These are phyloP conservation scores for Cheilosia vernalis DNA, from an alignment of 2,888 invertebrate genomes.

Conservation along the genomic window DNA sequence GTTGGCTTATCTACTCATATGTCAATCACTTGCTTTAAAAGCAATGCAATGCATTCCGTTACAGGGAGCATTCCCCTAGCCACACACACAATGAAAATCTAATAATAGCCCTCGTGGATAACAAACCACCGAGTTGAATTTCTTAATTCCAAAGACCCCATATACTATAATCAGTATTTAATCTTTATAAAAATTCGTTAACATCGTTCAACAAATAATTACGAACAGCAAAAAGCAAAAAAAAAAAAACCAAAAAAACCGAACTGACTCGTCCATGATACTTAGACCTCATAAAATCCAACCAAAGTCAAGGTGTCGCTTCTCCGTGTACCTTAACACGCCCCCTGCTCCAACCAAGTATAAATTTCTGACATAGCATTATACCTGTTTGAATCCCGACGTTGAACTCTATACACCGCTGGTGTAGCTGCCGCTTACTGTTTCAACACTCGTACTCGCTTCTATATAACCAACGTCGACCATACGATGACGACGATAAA, in stretches of 20 bases:
- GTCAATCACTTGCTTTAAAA: not conserved
- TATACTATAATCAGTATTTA: slow-evolving; percentile 10
- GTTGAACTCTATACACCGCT: slow-evolving; percentile 46
- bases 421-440: slow-evolving; percentile 63
- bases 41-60: not conserved
- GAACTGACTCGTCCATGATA: slow-evolving; percentile 35
- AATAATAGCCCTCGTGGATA: not conserved
- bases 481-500: slow-evolving; percentile 44
- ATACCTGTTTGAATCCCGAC: slow-evolving; percentile 46
- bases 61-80: no score
- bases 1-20: not conserved
- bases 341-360: slow-evolving; percentile 75
- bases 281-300: slow-evolving; percentile 56
- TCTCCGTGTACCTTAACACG: slow-evolving; percentile 57
- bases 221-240: not conserved
- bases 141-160: slow-evolving; percentile 7
- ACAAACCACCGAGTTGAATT: not conserved
- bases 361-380: slow-evolving; percentile 45
- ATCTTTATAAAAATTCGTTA: slow-evolving; percentile 30
- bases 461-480: slow-evolving; percentile 18
- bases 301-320: slow-evolving; percentile 75
- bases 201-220: slow-evolving; percentile 53
- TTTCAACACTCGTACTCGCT: slow-evolving; percentile 55
- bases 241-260: not conserved
- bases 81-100: not conserved